Base-by-base conservation (phyloP, 2,113 vertebrate species). In the Phrynosoma platyrhinos region DNA sequence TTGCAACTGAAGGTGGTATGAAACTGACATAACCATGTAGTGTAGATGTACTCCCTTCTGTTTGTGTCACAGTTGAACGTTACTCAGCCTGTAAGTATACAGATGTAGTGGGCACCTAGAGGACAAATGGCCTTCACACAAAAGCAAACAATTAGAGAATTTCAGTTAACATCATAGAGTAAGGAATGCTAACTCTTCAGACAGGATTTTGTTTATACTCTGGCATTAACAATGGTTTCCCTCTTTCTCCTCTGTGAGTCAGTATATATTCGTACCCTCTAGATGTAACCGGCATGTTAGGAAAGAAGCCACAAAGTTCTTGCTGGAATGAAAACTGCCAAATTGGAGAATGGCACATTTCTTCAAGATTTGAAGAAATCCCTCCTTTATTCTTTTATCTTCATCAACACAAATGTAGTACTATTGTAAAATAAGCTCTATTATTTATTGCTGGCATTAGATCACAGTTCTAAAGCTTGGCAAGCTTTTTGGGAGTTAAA, bases 101-200 rank as follows among this genome's bases (percentile, higher is more conserved):
- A 76, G 47, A 18, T 55, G 12, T 58, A 16, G 55, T 77, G 20
- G 30, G 72, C 23, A 81, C 25, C 23, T 62, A 75, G 69, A 32
- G 72, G 18, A 53, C 79, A 77, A 89, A 82, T 71, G 72, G 72
- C 79, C 82, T 85, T 89, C 86, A 77, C 62, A 78, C 16, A 81
- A 47, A 89, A 47, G 32, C 62, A 76, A 89, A 86, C 16, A 27
- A 72, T n/a, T 25, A 64, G n/a, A 69, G 84, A 82, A 76, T 42
- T 69, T 82, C 79, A 82, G 77, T 77, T 30, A 13, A 77, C 5
- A 40, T 71, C 47, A 76, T 66, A 81, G 77, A 21, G 47, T 42
- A 77, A 68, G 47, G 47, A 52, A 20, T 82, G 68, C 71, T 72
- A 76, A 80, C 55, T 79, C n/a, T 6, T n/a, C 27, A 86, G 64